Conservation (phyloP, 1,140 invertebrate genomes). For the Pseudoatta argentina region DNA sequence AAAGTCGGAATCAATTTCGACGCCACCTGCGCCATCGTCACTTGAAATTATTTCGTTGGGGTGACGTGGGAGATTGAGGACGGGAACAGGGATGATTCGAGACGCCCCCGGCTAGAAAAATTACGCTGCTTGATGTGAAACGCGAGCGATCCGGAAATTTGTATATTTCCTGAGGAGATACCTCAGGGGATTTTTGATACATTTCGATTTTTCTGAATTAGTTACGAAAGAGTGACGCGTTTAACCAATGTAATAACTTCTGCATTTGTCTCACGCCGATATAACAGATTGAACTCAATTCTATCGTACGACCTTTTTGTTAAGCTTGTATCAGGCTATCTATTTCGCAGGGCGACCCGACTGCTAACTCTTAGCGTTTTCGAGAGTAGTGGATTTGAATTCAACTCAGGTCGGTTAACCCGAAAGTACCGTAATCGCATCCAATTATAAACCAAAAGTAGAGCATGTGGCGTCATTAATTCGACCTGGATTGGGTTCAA, state of each 20-base stretch:
- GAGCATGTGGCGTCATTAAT: too few relatives aligned
- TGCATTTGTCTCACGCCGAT: not conserved
- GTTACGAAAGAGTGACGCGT: not conserved
- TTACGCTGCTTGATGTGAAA: conserved; percentile 17
- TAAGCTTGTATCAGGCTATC: not conserved
- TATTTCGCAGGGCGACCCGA: too few relatives aligned
- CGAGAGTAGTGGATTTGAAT: too few relatives aligned
- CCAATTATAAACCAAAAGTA: too few relatives aligned
- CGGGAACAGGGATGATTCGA: not conserved
- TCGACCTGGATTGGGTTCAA: too few relatives aligned
- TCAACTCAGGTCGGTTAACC: too few relatives aligned
- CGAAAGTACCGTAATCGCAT: too few relatives aligned
- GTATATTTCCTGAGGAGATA: not conserved
- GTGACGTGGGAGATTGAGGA: conserved; percentile 12
- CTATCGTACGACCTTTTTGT: not conserved
- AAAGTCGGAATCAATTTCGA: conserved; percentile 59
- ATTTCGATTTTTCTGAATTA: not conserved
- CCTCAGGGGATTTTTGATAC: not conserved
- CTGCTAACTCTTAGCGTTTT: too few relatives aligned
- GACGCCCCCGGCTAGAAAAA: not conserved
- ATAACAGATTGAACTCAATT: not conserved
- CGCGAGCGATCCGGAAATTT: not conserved
- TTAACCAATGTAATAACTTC: too few relatives aligned
- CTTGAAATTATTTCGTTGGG: conserved; percentile 52
- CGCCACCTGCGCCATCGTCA: conserved; percentile 46